Evolutionary conservation across 2,888 invertebrate species (phyloP).

Genomic region (Latheticus oryzae): DNA sequence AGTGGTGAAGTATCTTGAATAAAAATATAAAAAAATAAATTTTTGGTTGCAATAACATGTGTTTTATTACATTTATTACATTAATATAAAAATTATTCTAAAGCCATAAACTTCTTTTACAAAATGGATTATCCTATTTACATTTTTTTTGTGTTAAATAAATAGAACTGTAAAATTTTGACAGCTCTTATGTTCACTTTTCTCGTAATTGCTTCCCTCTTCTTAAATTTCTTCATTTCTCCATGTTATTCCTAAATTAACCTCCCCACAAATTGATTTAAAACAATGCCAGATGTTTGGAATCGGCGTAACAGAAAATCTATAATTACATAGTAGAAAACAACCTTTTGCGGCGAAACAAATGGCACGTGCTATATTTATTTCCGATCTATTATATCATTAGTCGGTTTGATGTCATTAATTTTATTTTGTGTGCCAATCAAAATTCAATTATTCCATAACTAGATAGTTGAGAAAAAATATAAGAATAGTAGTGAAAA

Average conservation of each 20-base stretch:
- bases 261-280: slow-evolving; percentile 38
- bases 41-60: no score
- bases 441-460: neutral
- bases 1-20: no score
- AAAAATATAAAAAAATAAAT: no score
- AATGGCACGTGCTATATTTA: slow-evolving; percentile 53
- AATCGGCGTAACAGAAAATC: slow-evolving; percentile 51
- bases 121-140: no score
- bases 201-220: no score
- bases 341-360: slow-evolving; percentile 45
- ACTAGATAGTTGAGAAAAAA: neutral
- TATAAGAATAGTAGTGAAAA: neutral
- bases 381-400: slow-evolving; percentile 43
- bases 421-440: no score
- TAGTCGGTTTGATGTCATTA: slow-evolving; percentile 8
- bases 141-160: no score
- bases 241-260: slow-evolving; percentile 9
- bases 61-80: no score
- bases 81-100: no score
- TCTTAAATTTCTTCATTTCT: slow-evolving; percentile 21
- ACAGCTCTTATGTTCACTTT: no score
- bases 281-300: slow-evolving; percentile 58
- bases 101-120: no score
- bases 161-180: no score
- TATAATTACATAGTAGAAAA: slow-evolving; percentile 53